Percentiles rank a stretch among this genome's conserved stretches.
phyloP scores from a whole-genome alignment of 2,113 vertebrate species.

The Tauraco erythrolophus region DNA sequence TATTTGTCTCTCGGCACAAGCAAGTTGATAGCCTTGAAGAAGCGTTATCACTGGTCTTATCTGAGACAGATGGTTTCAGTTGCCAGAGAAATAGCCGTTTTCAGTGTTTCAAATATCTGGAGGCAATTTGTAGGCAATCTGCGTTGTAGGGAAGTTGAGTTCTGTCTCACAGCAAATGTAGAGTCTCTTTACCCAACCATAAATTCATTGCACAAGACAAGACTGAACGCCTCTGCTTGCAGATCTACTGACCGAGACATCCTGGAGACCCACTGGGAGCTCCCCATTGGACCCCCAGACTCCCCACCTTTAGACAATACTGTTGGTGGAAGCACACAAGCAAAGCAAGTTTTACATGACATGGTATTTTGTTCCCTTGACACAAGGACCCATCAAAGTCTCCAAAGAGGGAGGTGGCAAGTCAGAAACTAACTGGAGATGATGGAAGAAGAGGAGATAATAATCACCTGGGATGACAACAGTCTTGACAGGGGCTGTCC shows the following conservation, averaged over 20 bases:
- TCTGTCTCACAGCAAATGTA: background rate
- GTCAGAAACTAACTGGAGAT: background rate
- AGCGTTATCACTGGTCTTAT: background rate
- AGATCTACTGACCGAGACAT: background rate
- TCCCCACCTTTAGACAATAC: background rate
- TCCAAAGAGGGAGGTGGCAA: background rate
- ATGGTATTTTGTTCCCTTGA: background rate
- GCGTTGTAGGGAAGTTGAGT: background rate
- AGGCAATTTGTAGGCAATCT: background rate
- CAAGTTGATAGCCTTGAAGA: background rate
- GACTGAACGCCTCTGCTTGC: background rate
- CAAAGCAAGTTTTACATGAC: background rate
- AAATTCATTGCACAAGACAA: background rate
- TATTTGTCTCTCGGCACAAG: background rate
- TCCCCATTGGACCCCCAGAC: accelerated
- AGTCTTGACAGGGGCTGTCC: background rate
- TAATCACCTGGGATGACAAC: background rate
- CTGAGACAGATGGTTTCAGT: background rate
- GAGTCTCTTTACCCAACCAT: background rate
- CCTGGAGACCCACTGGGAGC: background rate
- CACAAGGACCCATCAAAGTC: background rate
- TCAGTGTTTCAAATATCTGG: background rate
- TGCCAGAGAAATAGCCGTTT: background rate
- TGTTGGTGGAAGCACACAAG: background rate
- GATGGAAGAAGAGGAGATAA: background rate